Percentiles rank a stretch among this genome's conserved stretches.
These are phyloP conservation scores for Beroe ovata DNA, from an alignment of 37 sponge, comb jelly and placozoan species.

Conservation along the genomic window DNA sequence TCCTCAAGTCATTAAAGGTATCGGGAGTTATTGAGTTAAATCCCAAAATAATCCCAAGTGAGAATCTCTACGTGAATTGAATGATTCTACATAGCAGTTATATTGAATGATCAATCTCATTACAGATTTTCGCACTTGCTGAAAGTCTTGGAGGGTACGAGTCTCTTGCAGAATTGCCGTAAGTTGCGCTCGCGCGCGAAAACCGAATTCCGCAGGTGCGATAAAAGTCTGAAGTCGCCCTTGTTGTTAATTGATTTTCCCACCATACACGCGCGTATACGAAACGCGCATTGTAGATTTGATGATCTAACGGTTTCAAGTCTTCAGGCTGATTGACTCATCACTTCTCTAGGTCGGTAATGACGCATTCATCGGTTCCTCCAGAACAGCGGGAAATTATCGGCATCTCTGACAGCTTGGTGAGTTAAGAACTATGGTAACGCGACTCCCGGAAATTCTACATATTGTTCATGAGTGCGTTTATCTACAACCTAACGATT, in stretches of 20 bases:
- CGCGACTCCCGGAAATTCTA: too few relatives aligned
- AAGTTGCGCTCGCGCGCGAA: slow-evolving; percentile 65
- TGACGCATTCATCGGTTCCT: slow-evolving; percentile 95
- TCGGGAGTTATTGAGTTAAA: not conserved
- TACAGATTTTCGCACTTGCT: slow-evolving; percentile 85
- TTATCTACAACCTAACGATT: not conserved
- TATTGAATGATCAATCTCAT: too few relatives aligned
- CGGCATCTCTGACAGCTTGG: slow-evolving; percentile 93
- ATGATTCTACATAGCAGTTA: too few relatives aligned
- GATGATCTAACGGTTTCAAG: too few relatives aligned
- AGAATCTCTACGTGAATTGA: too few relatives aligned
- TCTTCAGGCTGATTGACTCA: not conserved
- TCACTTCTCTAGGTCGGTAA: slow-evolving; percentile 73
- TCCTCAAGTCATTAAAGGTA: slow-evolving; percentile 85
- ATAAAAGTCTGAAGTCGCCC: not conserved
- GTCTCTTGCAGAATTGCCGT: slow-evolving; percentile 90
- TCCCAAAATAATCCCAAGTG: too few relatives aligned
- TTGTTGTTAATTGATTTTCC: not conserved
- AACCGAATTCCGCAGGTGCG: not conserved
- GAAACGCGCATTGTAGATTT: too few relatives aligned
- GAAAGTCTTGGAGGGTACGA: slow-evolving; percentile 97
- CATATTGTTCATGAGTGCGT: too few relatives aligned
- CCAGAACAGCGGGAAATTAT: slow-evolving; percentile 78
- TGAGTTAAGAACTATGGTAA: too few relatives aligned
- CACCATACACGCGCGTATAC: too few relatives aligned